These are phyloP conservation scores for Arnoldichthys spilopterus DNA, from an alignment of 2,797 vertebrate genomes.

Conservation along the genomic window DNA sequence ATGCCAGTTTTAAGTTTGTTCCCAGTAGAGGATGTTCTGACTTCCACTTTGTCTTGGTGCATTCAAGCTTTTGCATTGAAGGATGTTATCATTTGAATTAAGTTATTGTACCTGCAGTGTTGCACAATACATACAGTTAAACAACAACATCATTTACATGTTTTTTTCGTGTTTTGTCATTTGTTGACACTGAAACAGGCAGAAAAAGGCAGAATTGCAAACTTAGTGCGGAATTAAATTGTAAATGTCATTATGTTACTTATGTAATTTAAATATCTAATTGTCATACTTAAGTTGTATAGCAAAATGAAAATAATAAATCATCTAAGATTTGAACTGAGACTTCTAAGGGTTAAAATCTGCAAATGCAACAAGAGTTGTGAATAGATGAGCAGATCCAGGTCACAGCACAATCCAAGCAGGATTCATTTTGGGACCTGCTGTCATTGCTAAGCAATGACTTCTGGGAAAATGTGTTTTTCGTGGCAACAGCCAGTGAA, in stretches of 20 bases:
- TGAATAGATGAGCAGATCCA: not conserved
- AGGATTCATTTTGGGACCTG: not conserved
- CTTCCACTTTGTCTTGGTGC: too few species aligned
- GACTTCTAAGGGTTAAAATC: not conserved
- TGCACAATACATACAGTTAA: too few species aligned
- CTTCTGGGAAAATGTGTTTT: conserved; percentile 10
- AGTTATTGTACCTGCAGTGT: too few species aligned
- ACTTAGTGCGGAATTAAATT: not conserved
- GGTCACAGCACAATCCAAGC: not conserved
- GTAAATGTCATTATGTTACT: too few species aligned
- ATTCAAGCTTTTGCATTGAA: too few species aligned
- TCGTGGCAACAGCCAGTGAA: not conserved
- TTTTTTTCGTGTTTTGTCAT: not conserved
- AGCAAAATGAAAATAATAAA: not conserved
- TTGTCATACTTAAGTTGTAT: not conserved
- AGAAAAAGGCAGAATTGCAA: not conserved
- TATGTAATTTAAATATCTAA: too few species aligned
- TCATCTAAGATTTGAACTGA: too few species aligned
- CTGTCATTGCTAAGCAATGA: conserved; percentile 1
- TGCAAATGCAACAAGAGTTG: not conserved
- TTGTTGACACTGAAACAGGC: not conserved
- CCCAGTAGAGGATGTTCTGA: too few species aligned
- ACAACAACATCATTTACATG: too few species aligned
- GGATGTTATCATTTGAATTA: too few species aligned
- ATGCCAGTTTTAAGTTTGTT: too few species aligned